A percentile compares a stretch with the other conserved stretches of the same genome.
phyloP scores from a whole-genome alignment of 2,797 vertebrate species.

The Pangasius mekongensis region DNA sequence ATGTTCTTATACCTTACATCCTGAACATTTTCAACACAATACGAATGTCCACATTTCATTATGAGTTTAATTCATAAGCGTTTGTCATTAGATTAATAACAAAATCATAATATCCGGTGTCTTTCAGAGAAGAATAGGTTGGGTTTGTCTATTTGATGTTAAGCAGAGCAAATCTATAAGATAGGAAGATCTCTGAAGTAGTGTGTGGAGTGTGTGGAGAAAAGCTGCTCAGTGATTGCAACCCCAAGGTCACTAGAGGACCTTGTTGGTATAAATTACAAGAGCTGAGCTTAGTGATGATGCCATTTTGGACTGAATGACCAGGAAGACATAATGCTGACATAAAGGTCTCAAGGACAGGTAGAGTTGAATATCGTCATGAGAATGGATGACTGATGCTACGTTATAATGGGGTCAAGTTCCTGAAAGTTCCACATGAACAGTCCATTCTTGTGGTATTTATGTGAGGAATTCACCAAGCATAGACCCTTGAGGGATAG shows the following conservation, averaged over 20 bases:
- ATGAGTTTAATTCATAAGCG: neutral
- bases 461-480: neutral
- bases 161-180: neutral
- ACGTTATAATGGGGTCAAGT: neutral
- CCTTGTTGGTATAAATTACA: neutral
- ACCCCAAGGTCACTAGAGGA: slow-evolving; percentile 1
- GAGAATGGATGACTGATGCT: neutral
- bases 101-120: neutral
- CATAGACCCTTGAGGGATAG: neutral
- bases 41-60: neutral
- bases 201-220: neutral
- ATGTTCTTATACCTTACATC: neutral
- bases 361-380: neutral
- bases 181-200: neutral
- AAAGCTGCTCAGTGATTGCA: neutral
- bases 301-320: neutral
- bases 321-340: neutral
- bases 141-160: neutral
- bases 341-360: neutral
- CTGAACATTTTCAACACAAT: neutral
- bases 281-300: neutral
- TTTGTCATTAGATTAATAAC: neutral
- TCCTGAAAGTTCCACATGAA: neutral
- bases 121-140: neutral
- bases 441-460: neutral